Conservation (phyloP, 2,113 vertebrate species). For the Microtus ochrogaster region DNA sequence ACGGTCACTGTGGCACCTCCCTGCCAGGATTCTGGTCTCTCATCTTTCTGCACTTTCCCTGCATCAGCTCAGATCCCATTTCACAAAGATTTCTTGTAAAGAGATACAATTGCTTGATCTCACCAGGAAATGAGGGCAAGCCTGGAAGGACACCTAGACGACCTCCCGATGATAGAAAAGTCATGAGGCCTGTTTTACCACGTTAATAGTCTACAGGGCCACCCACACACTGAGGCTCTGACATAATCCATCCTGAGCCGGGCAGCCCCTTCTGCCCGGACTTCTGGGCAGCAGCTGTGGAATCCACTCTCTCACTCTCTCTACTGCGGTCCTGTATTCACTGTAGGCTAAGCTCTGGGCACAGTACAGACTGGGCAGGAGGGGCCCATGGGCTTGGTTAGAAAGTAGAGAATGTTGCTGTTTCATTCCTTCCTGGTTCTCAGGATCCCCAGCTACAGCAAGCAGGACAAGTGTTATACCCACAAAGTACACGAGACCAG, state of each 20-base stretch:
- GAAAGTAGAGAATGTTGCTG: neutral
- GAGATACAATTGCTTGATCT: neutral
- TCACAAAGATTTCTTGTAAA: conserved; percentile 13
- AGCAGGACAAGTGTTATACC: no score
- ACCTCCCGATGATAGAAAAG: no score
- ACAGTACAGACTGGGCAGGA: neutral
- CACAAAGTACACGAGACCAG: neutral
- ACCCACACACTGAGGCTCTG: neutral
- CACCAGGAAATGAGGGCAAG: neutral
- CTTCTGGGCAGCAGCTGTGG: neutral
- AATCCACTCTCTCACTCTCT: neutral
- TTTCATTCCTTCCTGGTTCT: neutral
- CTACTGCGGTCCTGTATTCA: neutral
- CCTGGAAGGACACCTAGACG: neutral
- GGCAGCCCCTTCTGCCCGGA: neutral
- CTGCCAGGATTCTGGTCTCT: neutral
- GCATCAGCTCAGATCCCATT: neutral
- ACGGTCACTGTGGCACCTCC: neutral
- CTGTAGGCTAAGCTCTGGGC: fast-evolving
- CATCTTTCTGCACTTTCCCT: neutral
- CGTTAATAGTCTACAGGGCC: neutral
- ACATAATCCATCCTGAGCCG: neutral
- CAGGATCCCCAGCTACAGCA: neutral
- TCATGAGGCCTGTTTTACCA: neutral
- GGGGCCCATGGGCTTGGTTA: no score